A percentile compares a stretch with the other conserved stretches of the same genome.
Conservation (phyloP, 2,888 invertebrate genomes). For the Caenorhabditis angaria region DNA sequence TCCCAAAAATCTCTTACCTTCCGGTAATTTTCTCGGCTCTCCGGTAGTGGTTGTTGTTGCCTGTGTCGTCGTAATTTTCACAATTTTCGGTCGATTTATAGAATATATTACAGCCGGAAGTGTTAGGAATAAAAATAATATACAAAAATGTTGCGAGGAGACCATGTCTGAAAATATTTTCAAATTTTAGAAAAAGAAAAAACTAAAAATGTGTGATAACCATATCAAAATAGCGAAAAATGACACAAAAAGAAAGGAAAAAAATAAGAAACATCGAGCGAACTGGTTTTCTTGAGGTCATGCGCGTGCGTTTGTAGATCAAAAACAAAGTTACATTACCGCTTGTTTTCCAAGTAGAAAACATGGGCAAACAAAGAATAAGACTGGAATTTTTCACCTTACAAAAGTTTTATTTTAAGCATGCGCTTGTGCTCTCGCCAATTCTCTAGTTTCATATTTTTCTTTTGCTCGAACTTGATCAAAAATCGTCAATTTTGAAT, state of each 20-base stretch:
- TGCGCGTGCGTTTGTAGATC: not conserved
- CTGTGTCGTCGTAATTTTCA: not conserved
- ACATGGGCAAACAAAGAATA: too few relatives aligned
- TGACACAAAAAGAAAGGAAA: not conserved
- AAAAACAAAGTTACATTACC: not conserved
- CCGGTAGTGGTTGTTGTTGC: not conserved
- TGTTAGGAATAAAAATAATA: not conserved
- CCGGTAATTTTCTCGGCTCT: not conserved
- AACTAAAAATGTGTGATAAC: too few relatives aligned
- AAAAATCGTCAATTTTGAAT: constrained; percentile 6
- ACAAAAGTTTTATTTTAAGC: not conserved
- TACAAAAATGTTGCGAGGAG: not conserved
- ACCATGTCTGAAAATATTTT: not conserved
- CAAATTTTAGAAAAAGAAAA: too few relatives aligned
- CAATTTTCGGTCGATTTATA: not conserved
- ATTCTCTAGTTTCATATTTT: not conserved
- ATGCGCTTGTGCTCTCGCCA: not conserved
- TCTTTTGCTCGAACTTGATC: constrained; percentile 15
- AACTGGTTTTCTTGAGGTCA: constrained; percentile 1
- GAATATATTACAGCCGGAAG: not conserved
- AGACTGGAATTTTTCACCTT: not conserved
- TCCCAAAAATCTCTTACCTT: too few relatives aligned
- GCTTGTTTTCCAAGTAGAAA: not conserved
- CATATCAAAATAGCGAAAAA: not conserved
- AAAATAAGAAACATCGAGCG: not conserved